Percentiles rank a stretch among this genome's conserved stretches.
These are phyloP conservation scores for Cichlasoma orientale DNA, from an alignment of 2,797 vertebrate genomes.

Conservation along the genomic window DNA sequence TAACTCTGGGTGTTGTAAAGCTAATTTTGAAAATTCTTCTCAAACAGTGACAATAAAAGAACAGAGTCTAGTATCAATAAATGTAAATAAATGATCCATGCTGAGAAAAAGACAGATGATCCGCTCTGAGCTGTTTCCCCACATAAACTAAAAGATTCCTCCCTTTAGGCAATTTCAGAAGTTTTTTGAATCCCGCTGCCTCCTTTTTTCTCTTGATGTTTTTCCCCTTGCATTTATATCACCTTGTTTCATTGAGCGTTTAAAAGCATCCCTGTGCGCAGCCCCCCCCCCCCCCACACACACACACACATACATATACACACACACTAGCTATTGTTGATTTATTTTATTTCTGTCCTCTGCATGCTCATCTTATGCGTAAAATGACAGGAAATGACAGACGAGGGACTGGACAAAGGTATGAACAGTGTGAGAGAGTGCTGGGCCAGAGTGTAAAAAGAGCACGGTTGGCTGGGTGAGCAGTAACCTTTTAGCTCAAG, in stretches of 20 bases:
- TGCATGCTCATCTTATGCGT: conserved; percentile 17
- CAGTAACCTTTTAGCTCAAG: conserved; percentile 65
- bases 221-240: conserved; percentile 25
- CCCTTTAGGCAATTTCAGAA: conserved; percentile 36
- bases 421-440: conserved; percentile 32
- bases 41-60: conserved; percentile 5
- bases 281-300: not conserved
- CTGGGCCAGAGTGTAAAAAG: conserved; percentile 34
- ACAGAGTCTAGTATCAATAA: conserved; percentile 14
- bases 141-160: conserved; percentile 31
- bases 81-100: conserved; percentile 19
- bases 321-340: conserved; percentile 9
- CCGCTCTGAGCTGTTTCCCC: conserved; percentile 19
- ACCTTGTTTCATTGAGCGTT: conserved; percentile 15
- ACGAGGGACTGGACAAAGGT: conserved; percentile 45
- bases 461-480: conserved; percentile 41
- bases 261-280: not conserved
- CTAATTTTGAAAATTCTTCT: conserved; percentile 9
- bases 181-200: conserved; percentile 34
- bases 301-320: not conserved
- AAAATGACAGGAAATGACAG: conserved; percentile 60
- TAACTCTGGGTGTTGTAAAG: conserved; percentile 1
- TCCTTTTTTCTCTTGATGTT: conserved; percentile 2
- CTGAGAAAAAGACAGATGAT: conserved; percentile 8
- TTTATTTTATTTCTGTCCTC: conserved; percentile 20